Evolutionary conservation across 30 jellyfish, hydroid and myxozoan species (phyloP).

Genomic region (Rhopilema esculentum): DNA sequence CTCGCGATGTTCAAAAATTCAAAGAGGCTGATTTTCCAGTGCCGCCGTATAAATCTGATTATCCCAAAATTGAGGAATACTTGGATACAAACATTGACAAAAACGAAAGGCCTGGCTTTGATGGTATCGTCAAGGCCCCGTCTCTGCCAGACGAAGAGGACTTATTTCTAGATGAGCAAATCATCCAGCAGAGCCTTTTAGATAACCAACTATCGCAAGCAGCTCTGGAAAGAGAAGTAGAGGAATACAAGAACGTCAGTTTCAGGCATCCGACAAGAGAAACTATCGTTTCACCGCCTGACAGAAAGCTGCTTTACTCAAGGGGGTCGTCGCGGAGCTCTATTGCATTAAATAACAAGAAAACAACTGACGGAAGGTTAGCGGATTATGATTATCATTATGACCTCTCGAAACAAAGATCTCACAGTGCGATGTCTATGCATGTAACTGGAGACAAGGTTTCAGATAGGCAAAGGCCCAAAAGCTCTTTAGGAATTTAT

Average conservation of each 20-base stretch:
- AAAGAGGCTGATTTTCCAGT: neutral
- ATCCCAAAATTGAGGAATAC: constrained; percentile 58
- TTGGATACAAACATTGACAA: constrained; percentile 31
- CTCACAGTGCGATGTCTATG: constrained; percentile 32
- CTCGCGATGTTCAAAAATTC: neutral
- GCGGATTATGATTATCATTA: neutral
- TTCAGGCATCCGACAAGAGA: constrained; percentile 33
- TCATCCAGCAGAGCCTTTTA: neutral
- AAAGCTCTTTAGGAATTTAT: constrained; percentile 8
- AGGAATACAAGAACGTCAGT: constrained; percentile 12
- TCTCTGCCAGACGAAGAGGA: constrained; percentile 10
- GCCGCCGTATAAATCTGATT: constrained; percentile 22
- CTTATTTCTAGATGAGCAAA: neutral
- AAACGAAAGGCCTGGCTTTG: neutral
- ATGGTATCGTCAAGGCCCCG: constrained; percentile 28
- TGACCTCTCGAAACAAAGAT: neutral
- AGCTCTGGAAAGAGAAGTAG: constrained; percentile 3
- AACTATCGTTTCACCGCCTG: constrained; percentile 10
- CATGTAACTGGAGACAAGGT: neutral
- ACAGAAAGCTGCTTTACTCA: neutral
- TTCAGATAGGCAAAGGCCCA: constrained; percentile 17
- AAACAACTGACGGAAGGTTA: neutral
- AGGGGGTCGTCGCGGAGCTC: constrained; percentile 21
- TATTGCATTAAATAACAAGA: neutral
- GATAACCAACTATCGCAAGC: constrained; percentile 4